These are phyloP conservation scores for Miltochrista miniata DNA, from an alignment of 2,888 invertebrate species.

Conservation along the genomic window DNA sequence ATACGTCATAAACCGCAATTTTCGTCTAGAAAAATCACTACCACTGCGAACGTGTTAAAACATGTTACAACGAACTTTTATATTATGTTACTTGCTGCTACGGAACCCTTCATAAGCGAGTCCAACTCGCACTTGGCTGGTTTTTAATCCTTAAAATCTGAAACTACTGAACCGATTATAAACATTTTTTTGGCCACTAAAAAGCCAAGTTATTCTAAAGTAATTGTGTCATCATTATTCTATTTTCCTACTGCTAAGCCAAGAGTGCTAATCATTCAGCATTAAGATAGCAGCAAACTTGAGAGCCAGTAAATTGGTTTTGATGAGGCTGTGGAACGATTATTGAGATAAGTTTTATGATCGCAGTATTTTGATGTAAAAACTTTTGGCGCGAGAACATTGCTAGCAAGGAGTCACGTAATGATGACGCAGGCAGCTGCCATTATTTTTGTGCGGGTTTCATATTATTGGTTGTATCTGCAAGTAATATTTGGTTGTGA, in stretches of 20 bases:
- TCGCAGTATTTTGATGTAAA: conserved; percentile 30
- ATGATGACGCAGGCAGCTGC: neutral
- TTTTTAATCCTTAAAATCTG: too few species aligned
- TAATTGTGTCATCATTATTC: neutral
- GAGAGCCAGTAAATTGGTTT: conserved; percentile 20
- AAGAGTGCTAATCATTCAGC: conserved; percentile 16
- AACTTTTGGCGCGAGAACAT: conserved; percentile 16
- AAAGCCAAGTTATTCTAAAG: too few species aligned
- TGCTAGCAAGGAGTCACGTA: conserved; percentile 21
- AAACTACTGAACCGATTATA: too few species aligned
- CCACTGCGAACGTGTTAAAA: too few species aligned
- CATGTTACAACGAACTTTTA: too few species aligned
- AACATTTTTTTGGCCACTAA: too few species aligned
- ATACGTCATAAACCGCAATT: too few species aligned
- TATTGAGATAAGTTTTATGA: conserved; percentile 27
- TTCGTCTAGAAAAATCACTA: too few species aligned
- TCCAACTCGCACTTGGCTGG: too few species aligned
- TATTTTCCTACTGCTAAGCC: neutral
- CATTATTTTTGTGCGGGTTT: neutral
- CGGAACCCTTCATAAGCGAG: too few species aligned
- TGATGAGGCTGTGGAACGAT: conserved; percentile 21
- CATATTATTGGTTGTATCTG: neutral
- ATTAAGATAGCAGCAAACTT: conserved; percentile 9
- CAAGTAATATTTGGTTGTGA: too few species aligned
- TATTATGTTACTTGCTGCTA: too few species aligned